Conservation (phyloP, 2,888 invertebrate species). For the Seira ritae region DNA sequence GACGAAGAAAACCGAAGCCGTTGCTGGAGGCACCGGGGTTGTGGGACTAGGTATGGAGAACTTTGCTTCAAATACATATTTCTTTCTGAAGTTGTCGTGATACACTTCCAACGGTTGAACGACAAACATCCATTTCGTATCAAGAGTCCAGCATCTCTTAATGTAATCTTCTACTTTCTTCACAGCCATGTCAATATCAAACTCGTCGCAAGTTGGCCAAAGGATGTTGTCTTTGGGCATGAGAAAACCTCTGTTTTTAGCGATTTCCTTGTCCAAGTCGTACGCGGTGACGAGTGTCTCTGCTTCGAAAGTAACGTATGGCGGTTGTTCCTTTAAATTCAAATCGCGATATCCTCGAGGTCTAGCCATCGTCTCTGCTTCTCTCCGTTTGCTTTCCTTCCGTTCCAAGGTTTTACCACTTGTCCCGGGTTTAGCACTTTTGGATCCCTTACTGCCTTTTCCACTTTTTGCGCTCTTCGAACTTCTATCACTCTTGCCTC, state of each 20-base stretch:
- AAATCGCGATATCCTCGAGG: slow-evolving; percentile 63
- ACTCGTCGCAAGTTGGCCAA: slow-evolving; percentile 67
- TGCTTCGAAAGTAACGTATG: slow-evolving; percentile 39
- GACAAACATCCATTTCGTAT: slow-evolving; percentile 64
- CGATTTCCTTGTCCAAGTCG: slow-evolving; percentile 51
- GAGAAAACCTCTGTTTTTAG: slow-evolving; percentile 34
- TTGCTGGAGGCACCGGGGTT: slow-evolving; percentile 68
- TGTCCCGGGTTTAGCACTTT: not conserved
- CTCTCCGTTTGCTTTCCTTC: slow-evolving; percentile 49
- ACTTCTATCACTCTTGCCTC: not conserved
- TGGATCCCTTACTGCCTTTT: not conserved
- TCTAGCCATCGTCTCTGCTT: slow-evolving; percentile 44
- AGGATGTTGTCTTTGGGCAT: slow-evolving; percentile 60
- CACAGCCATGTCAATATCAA: slow-evolving; percentile 55
- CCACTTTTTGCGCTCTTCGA: not conserved
- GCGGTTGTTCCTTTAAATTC: slow-evolving; percentile 41
- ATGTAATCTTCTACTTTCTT: slow-evolving; percentile 69
- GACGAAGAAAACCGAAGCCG: slow-evolving; percentile 70
- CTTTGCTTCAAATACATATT: slow-evolving; percentile 65
- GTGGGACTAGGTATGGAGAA: slow-evolving; percentile 66
- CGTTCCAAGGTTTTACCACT: slow-evolving; percentile 27
- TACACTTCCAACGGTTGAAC: slow-evolving; percentile 61
- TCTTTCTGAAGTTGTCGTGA: slow-evolving; percentile 61
- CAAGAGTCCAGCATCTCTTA: slow-evolving; percentile 66
- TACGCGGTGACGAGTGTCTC: slow-evolving; percentile 38